phyloP scores from a whole-genome alignment of 2,888 invertebrate species.

The Pantelozetes paolii region DNA sequence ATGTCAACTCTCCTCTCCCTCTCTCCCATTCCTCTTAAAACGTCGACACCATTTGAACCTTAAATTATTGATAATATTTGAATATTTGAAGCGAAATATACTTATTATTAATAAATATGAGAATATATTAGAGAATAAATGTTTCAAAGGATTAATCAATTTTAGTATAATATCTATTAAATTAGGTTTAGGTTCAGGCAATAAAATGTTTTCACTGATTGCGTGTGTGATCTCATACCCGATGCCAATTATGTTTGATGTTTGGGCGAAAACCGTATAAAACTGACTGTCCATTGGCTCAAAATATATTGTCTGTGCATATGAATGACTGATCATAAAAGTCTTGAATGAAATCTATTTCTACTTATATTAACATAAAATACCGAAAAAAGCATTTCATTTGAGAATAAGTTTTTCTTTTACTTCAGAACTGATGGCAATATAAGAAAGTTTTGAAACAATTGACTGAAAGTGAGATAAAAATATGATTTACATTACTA shows the following conservation, averaged over 20 bases:
- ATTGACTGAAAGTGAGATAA: neutral
- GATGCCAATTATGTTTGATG: neutral
- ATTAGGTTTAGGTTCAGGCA: constrained; percentile 5
- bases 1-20: neutral
- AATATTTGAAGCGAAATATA: neutral
- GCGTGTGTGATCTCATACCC: neutral
- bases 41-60: neutral
- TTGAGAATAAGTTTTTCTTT: too few relatives aligned
- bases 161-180: neutral
- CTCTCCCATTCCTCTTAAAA: neutral
- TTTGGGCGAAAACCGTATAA: neutral
- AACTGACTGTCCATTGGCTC: neutral
- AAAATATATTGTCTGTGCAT: neutral
- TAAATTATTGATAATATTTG: neutral
- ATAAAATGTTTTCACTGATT: neutral
- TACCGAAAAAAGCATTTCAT: neutral
- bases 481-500: neutral
- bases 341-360: neutral
- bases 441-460: neutral
- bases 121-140: neutral
- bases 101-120: neutral
- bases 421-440: neutral
- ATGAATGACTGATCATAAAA: neutral
- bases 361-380: neutral
- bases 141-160: constrained; percentile 2